phyloP scores from a whole-genome alignment of 2,888 invertebrate genomes.

The Dione vanillae region DNA sequence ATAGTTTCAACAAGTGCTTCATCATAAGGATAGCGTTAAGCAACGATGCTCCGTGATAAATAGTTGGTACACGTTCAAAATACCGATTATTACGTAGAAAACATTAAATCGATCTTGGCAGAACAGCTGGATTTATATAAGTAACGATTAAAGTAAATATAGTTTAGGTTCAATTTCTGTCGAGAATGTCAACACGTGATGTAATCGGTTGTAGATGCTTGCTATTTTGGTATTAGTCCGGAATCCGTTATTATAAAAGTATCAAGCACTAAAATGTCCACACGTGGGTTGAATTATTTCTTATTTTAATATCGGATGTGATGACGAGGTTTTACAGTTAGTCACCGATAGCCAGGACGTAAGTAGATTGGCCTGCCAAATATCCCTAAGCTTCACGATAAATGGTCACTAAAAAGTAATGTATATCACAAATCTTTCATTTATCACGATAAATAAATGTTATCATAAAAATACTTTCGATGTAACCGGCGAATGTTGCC shows the following conservation, averaged over 20 bases:
- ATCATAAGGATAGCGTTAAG: constrained; percentile 39
- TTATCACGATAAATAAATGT: constrained; percentile 4
- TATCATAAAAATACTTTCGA: constrained; percentile 15
- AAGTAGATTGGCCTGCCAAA: constrained; percentile 34
- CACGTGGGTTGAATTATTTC: constrained; percentile 57
- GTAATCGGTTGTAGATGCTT: constrained; percentile 68
- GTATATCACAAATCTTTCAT: constrained; percentile 19
- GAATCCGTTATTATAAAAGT: constrained; percentile 66
- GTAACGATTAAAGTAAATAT: constrained; percentile 62
- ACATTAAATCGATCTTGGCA: constrained; percentile 74
- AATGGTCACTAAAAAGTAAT: constrained; percentile 24
- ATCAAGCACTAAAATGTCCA: constrained; percentile 47
- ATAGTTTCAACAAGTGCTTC: constrained; percentile 41
- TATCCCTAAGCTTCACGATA: constrained; percentile 29
- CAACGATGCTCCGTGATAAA: constrained; percentile 54
- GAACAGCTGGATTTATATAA: constrained; percentile 63
- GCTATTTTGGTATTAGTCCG: constrained; percentile 70
- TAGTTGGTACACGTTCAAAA: constrained; percentile 52
- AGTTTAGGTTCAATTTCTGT: constrained; percentile 58
- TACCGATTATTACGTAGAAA: constrained; percentile 67
- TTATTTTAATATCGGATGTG: constrained; percentile 34
- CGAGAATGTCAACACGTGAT: constrained; percentile 72
- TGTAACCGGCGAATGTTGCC: background rate
- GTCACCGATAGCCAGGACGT: constrained; percentile 29
- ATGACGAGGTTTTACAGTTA: constrained; percentile 36